A percentile compares a stretch with the other conserved stretches of the same genome.
These are phyloP conservation scores for Aldrovandia affinis DNA, from an alignment of 2,797 vertebrate species.

Conservation along the genomic window DNA sequence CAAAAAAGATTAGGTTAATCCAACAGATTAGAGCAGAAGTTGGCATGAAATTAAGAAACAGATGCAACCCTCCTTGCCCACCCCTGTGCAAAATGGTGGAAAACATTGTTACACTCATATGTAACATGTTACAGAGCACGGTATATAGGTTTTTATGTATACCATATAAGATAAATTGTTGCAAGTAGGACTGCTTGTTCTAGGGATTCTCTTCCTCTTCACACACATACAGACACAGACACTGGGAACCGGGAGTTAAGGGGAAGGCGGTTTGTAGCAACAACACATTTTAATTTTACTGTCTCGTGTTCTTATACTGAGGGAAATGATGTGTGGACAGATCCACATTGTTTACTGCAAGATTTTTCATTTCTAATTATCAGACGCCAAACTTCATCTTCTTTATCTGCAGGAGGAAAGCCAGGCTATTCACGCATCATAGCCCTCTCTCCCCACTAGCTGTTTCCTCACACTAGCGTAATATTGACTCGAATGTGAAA, in stretches of 20 bases:
- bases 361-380: conserved; percentile 71
- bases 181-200: background rate
- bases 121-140: too few relatives aligned
- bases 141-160: background rate
- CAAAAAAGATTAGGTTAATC: too few relatives aligned
- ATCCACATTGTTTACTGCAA: conserved; percentile 63
- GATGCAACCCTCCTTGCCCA: too few relatives aligned
- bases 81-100: too few relatives aligned
- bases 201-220: background rate
- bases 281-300: conserved; percentile 43
- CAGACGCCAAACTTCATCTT: conserved; percentile 73
- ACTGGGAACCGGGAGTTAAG: background rate
- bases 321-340: conserved; percentile 50
- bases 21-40: too few relatives aligned
- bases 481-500: conserved; percentile 73
- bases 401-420: conserved; percentile 61
- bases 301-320: conserved; percentile 44
- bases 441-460: conserved; percentile 57
- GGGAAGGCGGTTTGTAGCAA: background rate
- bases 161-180: conserved; percentile 37
- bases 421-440: conserved; percentile 69
- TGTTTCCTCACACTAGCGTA: conserved; percentile 65
- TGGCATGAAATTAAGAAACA: too few relatives aligned
- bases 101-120: too few relatives aligned
- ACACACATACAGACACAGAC: conserved; percentile 16